Evolutionary conservation across 2,888 invertebrate genomes (phyloP).

Genomic region (Rhorus exstirpatorius): DNA sequence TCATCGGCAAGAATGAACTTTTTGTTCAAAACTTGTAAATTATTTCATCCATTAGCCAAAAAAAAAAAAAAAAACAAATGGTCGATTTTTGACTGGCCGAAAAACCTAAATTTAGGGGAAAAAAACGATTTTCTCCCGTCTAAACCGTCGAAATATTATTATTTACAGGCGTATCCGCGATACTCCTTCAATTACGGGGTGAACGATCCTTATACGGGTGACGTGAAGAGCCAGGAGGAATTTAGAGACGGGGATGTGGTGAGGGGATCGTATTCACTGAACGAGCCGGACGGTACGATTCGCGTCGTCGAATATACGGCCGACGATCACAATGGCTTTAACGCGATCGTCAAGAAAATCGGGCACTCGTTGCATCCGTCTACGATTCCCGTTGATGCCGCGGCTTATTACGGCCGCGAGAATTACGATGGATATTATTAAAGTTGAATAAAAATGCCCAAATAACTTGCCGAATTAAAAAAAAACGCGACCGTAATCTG

Average conservation of each 20-base stretch:
- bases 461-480: too few species aligned
- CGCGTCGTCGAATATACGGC: slow-evolving; percentile 82
- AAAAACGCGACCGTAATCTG: too few species aligned
- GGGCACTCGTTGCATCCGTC: slow-evolving; percentile 79
- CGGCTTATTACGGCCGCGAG: slow-evolving; percentile 51
- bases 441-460: not conserved
- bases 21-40: too few species aligned
- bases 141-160: too few species aligned
- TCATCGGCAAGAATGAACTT: too few species aligned
- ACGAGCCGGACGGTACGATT: slow-evolving; percentile 81
- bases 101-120: too few species aligned
- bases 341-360: slow-evolving; percentile 82
- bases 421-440: slow-evolving; percentile 55
- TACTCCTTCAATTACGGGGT: slow-evolving; percentile 82
- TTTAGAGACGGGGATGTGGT: slow-evolving; percentile 81
- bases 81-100: too few species aligned
- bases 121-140: too few species aligned
- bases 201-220: slow-evolving; percentile 81
- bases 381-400: slow-evolving; percentile 57
- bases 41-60: too few species aligned
- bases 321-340: slow-evolving; percentile 82
- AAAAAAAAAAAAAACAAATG: too few species aligned
- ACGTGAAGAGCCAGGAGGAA: slow-evolving; percentile 81
- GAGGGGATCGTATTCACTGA: slow-evolving; percentile 80
- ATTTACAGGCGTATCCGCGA: slow-evolving; percentile 78